Base-by-base conservation (phyloP, 2,113 vertebrate species). In the Proteles cristata region DNA sequence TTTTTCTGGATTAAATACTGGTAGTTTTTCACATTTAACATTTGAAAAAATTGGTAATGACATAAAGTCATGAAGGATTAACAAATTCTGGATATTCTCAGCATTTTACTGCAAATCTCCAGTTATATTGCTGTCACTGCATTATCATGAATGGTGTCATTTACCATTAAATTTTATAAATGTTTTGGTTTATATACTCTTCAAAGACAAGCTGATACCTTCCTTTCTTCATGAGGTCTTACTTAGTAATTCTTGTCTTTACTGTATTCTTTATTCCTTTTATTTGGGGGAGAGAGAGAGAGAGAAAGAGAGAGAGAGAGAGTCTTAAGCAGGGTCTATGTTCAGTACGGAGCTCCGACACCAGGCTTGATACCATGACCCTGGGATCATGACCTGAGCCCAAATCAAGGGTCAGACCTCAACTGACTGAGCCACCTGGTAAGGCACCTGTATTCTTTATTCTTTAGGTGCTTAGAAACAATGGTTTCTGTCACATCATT, bases 1-100 rank as follows among this genome's bases (percentile, higher is more conserved):
- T 87, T 90, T 55, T 90, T 88, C 55, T 96, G 71, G 15, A 94
- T 96, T 93, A 86, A 88, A 76, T n/a, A 45, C 65, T 69, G 17
- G n/a, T 80, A 35, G 16, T 61, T 4, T 63, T 73, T 73, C 55
- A 45, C 31, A 84, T 83, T 61, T 88, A 82, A 91, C 55, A 88
- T 58, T 50, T 19, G 7, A 76, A 79, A 89, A 80, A 65, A 26
- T n/a, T 83, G 12, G 15, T 28, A 50, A 65, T 48, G 65, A 81
- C 45, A 48, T 65, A 35, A 43, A 83, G 11, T 80, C 69, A 73
- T 79, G 53, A 83, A 85, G 4, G 2, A 53, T 68, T 53, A 19
- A 48, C 53, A 66, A 69, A 26, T 76, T 73, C 35, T 79, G 45
- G 33, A 55, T 45, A 74, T 25, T 88, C 76, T 89, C 31, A 68